A percentile compares a stretch with the other conserved stretches of the same genome.
Evolutionary conservation across 1,140 invertebrate genomes (phyloP).

Genomic region (Brachionus sp.): DNA sequence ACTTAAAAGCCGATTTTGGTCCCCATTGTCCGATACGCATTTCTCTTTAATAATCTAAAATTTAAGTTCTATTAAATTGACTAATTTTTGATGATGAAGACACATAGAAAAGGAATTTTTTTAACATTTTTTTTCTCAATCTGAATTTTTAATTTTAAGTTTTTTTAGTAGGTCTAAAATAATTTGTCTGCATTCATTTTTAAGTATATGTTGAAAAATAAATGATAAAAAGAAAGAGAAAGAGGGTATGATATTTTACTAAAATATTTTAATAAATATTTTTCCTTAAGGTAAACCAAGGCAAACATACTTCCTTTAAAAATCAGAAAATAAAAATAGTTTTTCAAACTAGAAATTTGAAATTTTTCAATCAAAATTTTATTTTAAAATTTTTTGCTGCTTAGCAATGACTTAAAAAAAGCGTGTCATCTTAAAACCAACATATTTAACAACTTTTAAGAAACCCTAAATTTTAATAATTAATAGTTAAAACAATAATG

Average conservation of each 20-base stretch:
- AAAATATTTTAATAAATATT: too few species aligned
- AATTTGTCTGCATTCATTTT: not conserved
- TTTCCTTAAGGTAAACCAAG: not conserved
- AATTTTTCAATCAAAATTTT: not conserved
- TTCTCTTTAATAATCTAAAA: not conserved
- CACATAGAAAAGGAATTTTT: not conserved
- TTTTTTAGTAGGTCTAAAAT: not conserved
- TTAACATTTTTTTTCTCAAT: not conserved
- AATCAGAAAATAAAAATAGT: not conserved
- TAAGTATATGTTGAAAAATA: not conserved
- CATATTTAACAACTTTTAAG: too few species aligned
- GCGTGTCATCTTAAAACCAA: not conserved
- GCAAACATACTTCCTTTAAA: not conserved
- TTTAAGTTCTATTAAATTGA: not conserved
- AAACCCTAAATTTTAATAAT: too few species aligned
- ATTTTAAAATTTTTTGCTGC: not conserved
- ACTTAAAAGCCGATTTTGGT: not conserved
- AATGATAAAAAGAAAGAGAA: not conserved
- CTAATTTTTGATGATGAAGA: not conserved
- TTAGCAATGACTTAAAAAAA: not conserved
- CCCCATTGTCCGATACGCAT: not conserved
- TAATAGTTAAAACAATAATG: too few species aligned
- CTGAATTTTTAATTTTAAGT: not conserved
- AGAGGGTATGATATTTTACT: not conserved
- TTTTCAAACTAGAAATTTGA: not conserved